A percentile compares a stretch with the other conserved stretches of the same genome.
These are phyloP conservation scores for Agonopterix arenella DNA, from an alignment of 2,888 invertebrate genomes.

Conservation along the genomic window DNA sequence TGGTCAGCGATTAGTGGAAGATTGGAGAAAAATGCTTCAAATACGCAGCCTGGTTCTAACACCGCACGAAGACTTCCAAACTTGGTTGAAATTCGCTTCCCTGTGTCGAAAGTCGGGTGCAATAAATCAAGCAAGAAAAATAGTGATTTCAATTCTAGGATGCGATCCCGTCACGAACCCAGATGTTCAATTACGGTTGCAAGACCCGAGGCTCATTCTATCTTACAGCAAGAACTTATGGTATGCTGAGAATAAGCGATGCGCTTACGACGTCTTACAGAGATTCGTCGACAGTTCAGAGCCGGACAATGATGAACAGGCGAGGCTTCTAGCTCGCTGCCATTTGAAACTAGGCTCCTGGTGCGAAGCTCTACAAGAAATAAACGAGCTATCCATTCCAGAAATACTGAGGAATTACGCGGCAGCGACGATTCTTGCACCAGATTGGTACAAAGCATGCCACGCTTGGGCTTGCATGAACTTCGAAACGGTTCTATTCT, in stretches of 20 bases:
- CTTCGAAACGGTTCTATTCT: constrained; percentile 91
- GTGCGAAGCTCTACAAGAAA: constrained; percentile 92
- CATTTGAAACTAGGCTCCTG: constrained; percentile 96
- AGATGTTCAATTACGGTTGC: constrained; percentile 82
- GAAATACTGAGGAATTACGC: constrained; percentile 85
- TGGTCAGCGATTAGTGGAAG: constrained; percentile 96
- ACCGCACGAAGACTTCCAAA: constrained; percentile 95
- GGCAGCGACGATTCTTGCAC: constrained; percentile 89
- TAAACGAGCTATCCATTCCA: constrained; percentile 87
- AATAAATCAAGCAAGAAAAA: constrained; percentile 92
- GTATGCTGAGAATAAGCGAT: constrained; percentile 86
- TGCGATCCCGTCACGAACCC: constrained; percentile 86
- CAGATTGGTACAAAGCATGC: constrained; percentile 98
- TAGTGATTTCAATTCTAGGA: constrained; percentile 89
- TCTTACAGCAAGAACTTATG: constrained; percentile 98
- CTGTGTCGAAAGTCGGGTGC: constrained; percentile 95
- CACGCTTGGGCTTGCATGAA: constrained; percentile 99
- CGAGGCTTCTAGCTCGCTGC: constrained; percentile 84
- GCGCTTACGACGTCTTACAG: constrained; percentile 87
- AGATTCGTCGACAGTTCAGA: constrained; percentile 81
- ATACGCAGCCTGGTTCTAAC: constrained; percentile 94
- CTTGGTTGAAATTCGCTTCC: constrained; percentile 98
- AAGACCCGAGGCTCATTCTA: constrained; percentile 91
- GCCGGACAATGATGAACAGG: constrained; percentile 72
- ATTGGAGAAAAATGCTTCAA: constrained; percentile 98